A percentile compares a stretch with the other conserved stretches of the same genome.
Evolutionary conservation across 2,113 vertebrate genomes (phyloP).

Genomic region (Malurus melanocephalus): DNA sequence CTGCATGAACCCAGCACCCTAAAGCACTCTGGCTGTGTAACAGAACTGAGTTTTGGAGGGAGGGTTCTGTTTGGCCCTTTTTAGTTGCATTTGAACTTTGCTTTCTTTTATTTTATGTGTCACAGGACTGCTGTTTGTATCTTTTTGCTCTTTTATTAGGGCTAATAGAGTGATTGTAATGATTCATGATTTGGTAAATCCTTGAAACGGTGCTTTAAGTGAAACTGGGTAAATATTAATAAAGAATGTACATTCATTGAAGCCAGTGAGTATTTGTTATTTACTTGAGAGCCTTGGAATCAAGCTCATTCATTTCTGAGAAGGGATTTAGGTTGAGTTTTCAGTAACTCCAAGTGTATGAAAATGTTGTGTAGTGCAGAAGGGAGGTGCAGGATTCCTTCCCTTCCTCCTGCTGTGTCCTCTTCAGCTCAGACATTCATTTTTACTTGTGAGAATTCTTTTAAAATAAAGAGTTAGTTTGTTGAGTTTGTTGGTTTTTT

Average conservation of each 20-base stretch:
- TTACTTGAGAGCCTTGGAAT: background rate
- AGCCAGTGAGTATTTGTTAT: background rate
- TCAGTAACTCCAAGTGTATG: background rate
- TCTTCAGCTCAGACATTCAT: background rate
- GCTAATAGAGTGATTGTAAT: background rate
- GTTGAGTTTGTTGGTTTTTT: background rate
- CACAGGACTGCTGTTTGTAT: background rate
- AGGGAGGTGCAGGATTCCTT: background rate
- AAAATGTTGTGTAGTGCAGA: background rate
- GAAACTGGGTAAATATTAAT: background rate
- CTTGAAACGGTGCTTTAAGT: background rate
- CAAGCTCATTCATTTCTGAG: background rate
- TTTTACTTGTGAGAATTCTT: background rate
- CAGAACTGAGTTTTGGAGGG: background rate
- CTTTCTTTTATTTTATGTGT: background rate
- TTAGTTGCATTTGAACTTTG: background rate
- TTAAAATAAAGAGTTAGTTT: background rate
- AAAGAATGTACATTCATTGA: background rate
- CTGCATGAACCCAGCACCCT: background rate
- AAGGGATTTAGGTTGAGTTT: background rate
- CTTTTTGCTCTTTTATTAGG: background rate
- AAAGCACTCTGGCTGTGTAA: background rate
- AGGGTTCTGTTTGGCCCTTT: background rate
- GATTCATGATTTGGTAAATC: background rate
- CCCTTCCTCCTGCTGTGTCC: background rate